These are phyloP conservation scores for Tinamus major DNA, from an alignment of 2,797 vertebrate genomes.

Conservation along the genomic window DNA sequence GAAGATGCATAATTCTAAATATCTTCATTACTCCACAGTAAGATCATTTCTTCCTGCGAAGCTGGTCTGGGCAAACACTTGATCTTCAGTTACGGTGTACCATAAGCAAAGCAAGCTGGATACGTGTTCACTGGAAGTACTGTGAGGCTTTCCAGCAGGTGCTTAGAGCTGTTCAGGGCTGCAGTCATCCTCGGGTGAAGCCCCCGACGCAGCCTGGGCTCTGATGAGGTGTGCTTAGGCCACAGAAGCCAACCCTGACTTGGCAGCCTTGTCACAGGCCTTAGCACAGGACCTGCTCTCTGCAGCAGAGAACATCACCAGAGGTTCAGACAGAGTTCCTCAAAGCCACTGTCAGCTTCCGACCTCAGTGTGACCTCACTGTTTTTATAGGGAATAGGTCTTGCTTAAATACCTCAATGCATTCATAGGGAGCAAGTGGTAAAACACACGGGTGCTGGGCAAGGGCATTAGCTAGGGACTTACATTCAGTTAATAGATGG, in stretches of 20 bases:
- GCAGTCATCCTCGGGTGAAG: background rate
- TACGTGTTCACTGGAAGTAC: background rate
- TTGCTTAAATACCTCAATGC: background rate
- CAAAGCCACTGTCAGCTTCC: background rate
- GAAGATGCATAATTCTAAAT: too few relatives aligned
- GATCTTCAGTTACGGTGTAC: background rate
- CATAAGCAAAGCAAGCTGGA: background rate
- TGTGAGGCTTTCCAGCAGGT: background rate
- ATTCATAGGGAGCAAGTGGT: background rate
- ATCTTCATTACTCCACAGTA: background rate
- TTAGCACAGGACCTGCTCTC: background rate
- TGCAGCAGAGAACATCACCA: background rate
- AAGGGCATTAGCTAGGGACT: background rate
- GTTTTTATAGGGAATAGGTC: background rate
- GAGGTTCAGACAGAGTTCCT: background rate
- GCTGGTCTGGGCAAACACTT: background rate
- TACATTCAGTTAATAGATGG: background rate
- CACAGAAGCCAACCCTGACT: background rate
- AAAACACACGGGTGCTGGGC: background rate
- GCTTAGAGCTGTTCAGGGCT: background rate
- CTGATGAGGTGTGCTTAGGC: fast-evolving
- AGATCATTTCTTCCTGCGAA: background rate
- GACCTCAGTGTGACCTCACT: background rate
- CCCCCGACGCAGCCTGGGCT: background rate
- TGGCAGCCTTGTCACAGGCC: background rate